These are phyloP conservation scores for Ceratosolen fusciceps DNA, from an alignment of 1,140 invertebrate genomes.

Conservation along the genomic window DNA sequence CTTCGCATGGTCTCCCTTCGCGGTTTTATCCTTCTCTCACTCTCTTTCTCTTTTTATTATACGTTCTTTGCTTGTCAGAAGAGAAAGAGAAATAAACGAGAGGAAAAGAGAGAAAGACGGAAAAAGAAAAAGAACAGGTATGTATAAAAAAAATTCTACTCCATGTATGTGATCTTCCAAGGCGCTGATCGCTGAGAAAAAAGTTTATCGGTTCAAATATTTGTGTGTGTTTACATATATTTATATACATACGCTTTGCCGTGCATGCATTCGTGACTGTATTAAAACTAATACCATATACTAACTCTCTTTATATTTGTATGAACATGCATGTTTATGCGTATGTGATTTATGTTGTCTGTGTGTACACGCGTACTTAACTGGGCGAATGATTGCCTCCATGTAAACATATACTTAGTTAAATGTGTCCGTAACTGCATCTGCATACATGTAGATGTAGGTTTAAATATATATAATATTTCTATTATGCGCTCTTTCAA, in stretches of 20 bases:
- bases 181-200: conserved; percentile 36
- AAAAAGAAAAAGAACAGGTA: conserved; percentile 8
- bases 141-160: conserved; percentile 35
- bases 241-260: background rate
- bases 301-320: no score
- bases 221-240: background rate
- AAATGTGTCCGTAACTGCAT: no score
- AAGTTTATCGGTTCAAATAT: conserved; percentile 8
- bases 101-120: conserved; percentile 1
- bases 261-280: no score
- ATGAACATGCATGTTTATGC: background rate
- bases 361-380: no score
- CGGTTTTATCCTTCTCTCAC: conserved; percentile 12
- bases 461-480: no score
- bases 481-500: no score
- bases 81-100: conserved; percentile 10
- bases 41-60: conserved; percentile 47
- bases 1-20: conserved; percentile 1
- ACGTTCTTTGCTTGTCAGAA: conserved; percentile 5
- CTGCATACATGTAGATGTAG: no score
- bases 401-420: no score
- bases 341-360: no score
- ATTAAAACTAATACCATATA: background rate
- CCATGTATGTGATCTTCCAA: conserved; percentile 41
- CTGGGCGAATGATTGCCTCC: no score